Evolutionary conservation across 2,797 vertebrate species (phyloP), one percentile per base, ranked within the genome.

Genomic region (Coccyzus lansbergi): DNA sequence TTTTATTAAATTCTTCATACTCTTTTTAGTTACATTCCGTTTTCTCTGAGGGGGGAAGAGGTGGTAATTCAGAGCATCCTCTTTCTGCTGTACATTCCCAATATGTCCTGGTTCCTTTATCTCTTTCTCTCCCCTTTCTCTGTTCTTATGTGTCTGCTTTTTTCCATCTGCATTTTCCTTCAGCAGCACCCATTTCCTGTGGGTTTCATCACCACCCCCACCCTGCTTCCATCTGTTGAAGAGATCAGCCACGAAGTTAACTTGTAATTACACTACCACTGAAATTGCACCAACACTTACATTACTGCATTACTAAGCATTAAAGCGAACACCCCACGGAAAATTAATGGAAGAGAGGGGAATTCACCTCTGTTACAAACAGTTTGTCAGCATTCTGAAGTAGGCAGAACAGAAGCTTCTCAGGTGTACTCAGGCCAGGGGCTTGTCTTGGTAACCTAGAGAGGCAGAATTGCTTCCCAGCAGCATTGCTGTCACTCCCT

Each of bases 201-300:
- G 94, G 95, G 95, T 94, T 96, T 96, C 95, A 96, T 95, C 91
- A 95, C 95, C 96, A 96, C 95, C 95, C 79, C 95, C 96, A 96
- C 68, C 92, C 91, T 78, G 74, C 94, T 93, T 95, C 96, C 94
- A 96, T 96, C 95, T 96, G 96, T 96, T 96, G 94, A 91, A 96
- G 94, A 96, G 94, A 96, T 95, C 95, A 95, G 88, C 95, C 75
- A 79, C 33, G 2, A 94, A 95, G 88, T 94, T 95, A 95, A 88
- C 93, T 94, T 83, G 93, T 80, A 84, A 88, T 95, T 90, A 95
- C 90, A 77, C 95, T 90, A 69, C 75, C 95, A 69, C 52, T 76
- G 88, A 92, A 95, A 93, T 94, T 69, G 92, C 87, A 93, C 91
- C 91, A 92, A 60, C 86, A 84, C 55, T 86, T 78, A 68, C 55